Base-by-base conservation (phyloP, 2,113 vertebrate species). In the Chloropsis cyanopogon region DNA sequence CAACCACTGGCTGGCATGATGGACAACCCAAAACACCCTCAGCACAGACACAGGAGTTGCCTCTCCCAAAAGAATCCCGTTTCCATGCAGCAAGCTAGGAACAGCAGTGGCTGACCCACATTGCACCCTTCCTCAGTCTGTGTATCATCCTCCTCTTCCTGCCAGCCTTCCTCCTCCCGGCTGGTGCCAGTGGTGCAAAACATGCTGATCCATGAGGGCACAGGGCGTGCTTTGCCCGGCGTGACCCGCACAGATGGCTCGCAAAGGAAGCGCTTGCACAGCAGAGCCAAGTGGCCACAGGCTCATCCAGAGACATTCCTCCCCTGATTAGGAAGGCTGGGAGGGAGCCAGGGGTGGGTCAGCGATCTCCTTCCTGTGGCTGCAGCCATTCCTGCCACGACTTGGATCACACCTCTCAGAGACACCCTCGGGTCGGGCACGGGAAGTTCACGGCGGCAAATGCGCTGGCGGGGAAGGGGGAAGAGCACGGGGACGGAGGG, bases 401-500 rank as follows among this genome's bases (percentile, higher is more conserved):
- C 73, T 61, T 79, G 78, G 75, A 91, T 96, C 93, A 11, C 95
- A 90, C 87, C 90, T 93, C 96, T 65, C 4, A 0, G 93, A 93
- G 93, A 96, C 82, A 28, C 82, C 31, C 82, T 59, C 1, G 44
- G 71, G 82, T 88, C 63, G 26, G 93, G 75, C 94, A 90, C 24
- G 25, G 96, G 96, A 95, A 97, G 96, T 68, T 96, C 95, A 92
- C 8, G 28, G 90, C 72, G 41, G 92, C 71, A 22, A 96, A 85
- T 0, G 7, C 14, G 1, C 59, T 28, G 24, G 59, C 9, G 0
- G 83, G 86, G 82, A 94, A 90, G 21, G 42, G 79, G 91, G 86
- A 96, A 95, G 88, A 94, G 93, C 54, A 4, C 0, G 2, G 37
- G 85, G 76, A 90, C 63, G 79, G 26, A 81, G 54, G 71, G 94